These are phyloP conservation scores for Glaucopsyche alexis DNA, from an alignment of 2,888 invertebrate species.

Conservation along the genomic window DNA sequence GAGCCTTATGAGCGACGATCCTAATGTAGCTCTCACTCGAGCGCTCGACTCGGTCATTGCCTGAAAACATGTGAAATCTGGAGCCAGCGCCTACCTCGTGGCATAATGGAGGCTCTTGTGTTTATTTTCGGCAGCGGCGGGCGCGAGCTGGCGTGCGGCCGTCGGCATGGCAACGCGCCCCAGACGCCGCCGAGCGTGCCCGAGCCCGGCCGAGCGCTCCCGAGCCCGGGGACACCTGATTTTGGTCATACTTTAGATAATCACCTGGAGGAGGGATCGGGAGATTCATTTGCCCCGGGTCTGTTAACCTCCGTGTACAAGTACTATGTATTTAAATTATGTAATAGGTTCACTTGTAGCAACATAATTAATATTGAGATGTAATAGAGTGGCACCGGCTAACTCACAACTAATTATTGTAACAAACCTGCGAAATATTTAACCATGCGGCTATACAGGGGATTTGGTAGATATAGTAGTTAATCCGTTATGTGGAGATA, in stretches of 20 bases:
- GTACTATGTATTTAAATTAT: neutral
- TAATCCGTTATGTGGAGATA: too few species aligned
- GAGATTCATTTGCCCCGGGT: conserved; percentile 36
- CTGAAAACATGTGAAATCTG: conserved; percentile 37
- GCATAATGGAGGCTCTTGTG: conserved; percentile 46
- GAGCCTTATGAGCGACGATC: neutral
- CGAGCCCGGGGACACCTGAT: conserved; percentile 46
- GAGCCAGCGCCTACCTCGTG: conserved; percentile 31
- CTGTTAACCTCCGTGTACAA: conserved; percentile 6
- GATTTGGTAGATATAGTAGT: too few species aligned
- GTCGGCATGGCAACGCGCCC: conserved; percentile 70
- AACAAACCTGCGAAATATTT: too few species aligned
- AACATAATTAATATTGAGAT: neutral
- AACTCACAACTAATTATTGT: neutral
- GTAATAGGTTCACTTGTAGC: neutral
- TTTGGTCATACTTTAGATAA: conserved; percentile 41
- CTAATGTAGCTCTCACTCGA: neutral
- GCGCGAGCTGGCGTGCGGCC: conserved; percentile 58
- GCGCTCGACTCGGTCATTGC: neutral
- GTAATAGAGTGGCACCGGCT: neutral
- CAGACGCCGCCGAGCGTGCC: conserved; percentile 59
- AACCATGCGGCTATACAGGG: too few species aligned
- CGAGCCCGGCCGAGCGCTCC: conserved; percentile 50
- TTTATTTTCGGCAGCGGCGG: conserved; percentile 71
- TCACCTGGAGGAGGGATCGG: conserved; percentile 36